A percentile compares a stretch with the other conserved stretches of the same genome.
Evolutionary conservation across 2,113 vertebrate genomes (phyloP).

Genomic region (Glareola pratincola): DNA sequence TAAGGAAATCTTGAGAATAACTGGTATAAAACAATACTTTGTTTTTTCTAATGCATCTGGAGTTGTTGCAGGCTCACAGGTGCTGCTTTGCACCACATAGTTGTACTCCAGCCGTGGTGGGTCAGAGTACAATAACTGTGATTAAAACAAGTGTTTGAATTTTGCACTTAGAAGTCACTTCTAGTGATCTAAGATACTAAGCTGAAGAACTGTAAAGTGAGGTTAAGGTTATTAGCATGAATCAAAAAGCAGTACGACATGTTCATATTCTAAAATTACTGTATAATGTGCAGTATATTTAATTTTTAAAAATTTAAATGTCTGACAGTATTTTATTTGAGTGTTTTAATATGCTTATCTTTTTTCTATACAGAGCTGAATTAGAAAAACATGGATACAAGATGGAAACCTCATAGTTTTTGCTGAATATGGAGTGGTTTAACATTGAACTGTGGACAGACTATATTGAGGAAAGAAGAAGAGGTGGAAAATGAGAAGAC

Average conservation of each 20-base stretch:
- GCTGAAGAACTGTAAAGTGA: neutral
- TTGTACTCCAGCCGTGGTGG: neutral
- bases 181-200: neutral
- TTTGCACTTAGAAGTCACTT: neutral
- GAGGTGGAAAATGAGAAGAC: slow-evolving; percentile 11
- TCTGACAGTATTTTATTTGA: neutral
- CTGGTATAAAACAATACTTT: neutral
- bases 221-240: neutral
- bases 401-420: slow-evolving; percentile 95
- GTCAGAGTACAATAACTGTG: neutral
- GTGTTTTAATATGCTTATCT: neutral
- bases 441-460: slow-evolving; percentile 57
- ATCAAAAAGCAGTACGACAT: neutral
- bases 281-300: neutral
- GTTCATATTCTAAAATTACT: neutral
- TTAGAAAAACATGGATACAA: slow-evolving; percentile 99
- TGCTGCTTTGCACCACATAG: neutral
- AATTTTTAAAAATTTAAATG: neutral
- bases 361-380: slow-evolving; percentile 85
- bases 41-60: neutral
- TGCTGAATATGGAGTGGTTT: slow-evolving; percentile 14
- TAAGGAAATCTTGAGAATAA: neutral
- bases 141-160: neutral
- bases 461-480: slow-evolving; percentile 4
- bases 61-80: neutral